Conservation (phyloP, 2,113 vertebrate genomes). For the Rhabdornis inornatus region DNA sequence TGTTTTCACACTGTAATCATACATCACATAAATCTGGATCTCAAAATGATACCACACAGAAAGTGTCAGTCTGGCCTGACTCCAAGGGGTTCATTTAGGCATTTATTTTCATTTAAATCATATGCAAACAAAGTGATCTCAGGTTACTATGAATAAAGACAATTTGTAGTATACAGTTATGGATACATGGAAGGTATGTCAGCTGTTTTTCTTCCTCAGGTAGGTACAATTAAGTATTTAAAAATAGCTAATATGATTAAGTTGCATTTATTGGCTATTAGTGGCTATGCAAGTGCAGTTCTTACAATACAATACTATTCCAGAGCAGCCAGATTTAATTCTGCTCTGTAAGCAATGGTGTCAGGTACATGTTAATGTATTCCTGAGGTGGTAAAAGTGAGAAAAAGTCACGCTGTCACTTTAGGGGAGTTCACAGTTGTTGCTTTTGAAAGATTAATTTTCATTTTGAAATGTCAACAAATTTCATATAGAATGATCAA, state of each 20-base stretch:
- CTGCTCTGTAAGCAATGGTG: not conserved
- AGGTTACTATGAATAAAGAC: not conserved
- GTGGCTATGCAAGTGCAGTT: not conserved
- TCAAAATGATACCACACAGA: not conserved
- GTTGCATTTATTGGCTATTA: not conserved
- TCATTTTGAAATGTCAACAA: not conserved
- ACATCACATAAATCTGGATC: not conserved
- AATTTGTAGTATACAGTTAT: not conserved
- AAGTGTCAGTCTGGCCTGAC: not conserved
- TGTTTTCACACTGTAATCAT: not conserved
- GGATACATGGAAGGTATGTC: not conserved
- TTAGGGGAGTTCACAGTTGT: not conserved
- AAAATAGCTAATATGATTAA: not conserved
- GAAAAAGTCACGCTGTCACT: not conserved
- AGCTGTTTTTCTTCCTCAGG: not conserved
- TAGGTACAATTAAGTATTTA: not conserved
- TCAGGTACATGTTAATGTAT: not conserved
- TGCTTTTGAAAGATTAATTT: not conserved
- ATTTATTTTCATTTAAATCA: conserved; percentile 29
- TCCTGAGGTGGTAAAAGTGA: not conserved
- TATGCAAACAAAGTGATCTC: not conserved
- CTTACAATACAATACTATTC: not conserved
- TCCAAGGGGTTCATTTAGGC: conserved; percentile 3
- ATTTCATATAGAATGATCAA: not conserved
- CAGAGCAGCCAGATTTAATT: not conserved